Evolutionary conservation across 2,113 vertebrate genomes (phyloP), one percentile per base, ranked within the genome.

Genomic region (Ibidorhyncha struthersii): DNA sequence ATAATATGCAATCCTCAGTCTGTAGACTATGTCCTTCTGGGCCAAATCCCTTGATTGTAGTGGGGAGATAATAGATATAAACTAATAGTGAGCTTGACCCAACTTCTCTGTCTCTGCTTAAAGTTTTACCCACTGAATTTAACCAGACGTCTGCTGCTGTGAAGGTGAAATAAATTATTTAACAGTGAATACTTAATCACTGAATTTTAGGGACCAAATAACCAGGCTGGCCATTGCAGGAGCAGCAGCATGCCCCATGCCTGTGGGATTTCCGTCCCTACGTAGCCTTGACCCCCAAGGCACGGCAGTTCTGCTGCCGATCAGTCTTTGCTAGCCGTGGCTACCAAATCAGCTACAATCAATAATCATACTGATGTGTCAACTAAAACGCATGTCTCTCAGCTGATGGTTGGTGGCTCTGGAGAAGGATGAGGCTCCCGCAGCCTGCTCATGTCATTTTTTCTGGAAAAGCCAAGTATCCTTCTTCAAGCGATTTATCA

Each of bases 221-320:
- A 29, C 53, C 10, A 15, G 56, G 41, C 27, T 38, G 59, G 59
- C 26, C 2, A 1, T 8, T 18, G 59, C 27, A 34, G 61, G 38
- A 74, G 40, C 21, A 17, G 34, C 55, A 13, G n/a, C 4, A 0
- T 3, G 17, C 17, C 17, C 22, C 3, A 3, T 15, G 19, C 45
- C 66, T 10, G 53, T 1, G 6, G 36, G 47, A 30, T 25, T 36
- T 43, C 56, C 67, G 52, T 9, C 56, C 56, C 58, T 12, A 12
- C 2, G 1, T 26, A 16, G 20, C 61, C 8, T 1, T 47, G 55
- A 21, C 74, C 14, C 55, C 41, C 14, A 2, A 1, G 26, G 25
- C 73, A 16, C 5, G 4, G 14, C 26, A 1, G 8, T 26, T 61
- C 77, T 25, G 50, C 41, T 2, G 22, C n/a, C 43, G 2, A 29